Base-by-base conservation (phyloP, 2,797 vertebrate species). In the Chloroceryle amazona region DNA sequence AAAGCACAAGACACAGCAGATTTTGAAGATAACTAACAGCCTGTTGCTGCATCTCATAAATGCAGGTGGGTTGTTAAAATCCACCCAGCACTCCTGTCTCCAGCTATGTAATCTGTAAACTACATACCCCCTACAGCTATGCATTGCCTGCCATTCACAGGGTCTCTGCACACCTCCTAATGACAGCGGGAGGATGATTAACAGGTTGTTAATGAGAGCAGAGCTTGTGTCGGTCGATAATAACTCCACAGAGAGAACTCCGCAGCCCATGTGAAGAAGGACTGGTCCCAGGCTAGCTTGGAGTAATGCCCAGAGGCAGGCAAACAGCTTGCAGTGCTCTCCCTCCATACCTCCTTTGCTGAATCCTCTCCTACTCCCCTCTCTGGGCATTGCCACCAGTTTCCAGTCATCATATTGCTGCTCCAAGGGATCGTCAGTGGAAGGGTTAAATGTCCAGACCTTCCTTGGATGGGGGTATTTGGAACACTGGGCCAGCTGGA, bases 11-110 rank as follows among this genome's bases (percentile, higher is more conserved):
- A 70, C 81, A 81, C 61, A 21, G 54, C 61, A 81, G 84, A 58
- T 74, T 75, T 61, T 89, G 68, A 63, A 76, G 86, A 54, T 81
- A 95, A 94, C 81, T 63, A 73, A 96, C 13, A 26, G 79, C 58
- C 62, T 19, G 8, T 61, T 55, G 83, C 86, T 91, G 79, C 39
- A 54, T 83, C 66, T 94, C 44, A 52, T 90, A 72, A 71, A 72
- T 51, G 63, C 79, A 84, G 85, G 86, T 81, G 35, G 90, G 68
- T 20, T 91, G 94, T 41, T 95, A 82, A 86, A 86, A 80, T 78
- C 62, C 44, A 42, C 70, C 26, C 54, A 58, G 44, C 11, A 9
- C 20, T 57, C 33, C 57, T 61, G 90, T 90, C 90, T 90, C 85
- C 67, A 90, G 73, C 57, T 78, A 2, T 81, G 79, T 80, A 88